These are phyloP conservation scores for Burhinus oedicnemus DNA, from an alignment of 2,113 vertebrate species.

Conservation along the genomic window DNA sequence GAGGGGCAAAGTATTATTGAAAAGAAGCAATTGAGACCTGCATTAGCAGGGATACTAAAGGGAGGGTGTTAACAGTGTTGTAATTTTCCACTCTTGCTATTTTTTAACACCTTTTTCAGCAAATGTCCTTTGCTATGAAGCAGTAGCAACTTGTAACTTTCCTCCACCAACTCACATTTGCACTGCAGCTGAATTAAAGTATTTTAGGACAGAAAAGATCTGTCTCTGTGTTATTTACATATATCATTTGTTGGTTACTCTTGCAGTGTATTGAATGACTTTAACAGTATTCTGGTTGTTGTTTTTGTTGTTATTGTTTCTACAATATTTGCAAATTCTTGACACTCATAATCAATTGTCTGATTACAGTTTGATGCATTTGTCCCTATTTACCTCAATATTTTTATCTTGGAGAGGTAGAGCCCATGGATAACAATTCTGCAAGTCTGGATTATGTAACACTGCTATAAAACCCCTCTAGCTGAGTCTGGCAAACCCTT, in stretches of 20 bases:
- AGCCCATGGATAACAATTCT: not conserved
- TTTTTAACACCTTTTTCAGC: not conserved
- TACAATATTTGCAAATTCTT: not conserved
- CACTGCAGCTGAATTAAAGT: not conserved
- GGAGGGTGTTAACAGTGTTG: not conserved
- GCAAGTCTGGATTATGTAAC: not conserved
- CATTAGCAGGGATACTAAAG: not conserved
- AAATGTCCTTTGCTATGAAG: not conserved
- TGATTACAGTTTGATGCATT: not conserved
- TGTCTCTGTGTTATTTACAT: not conserved
- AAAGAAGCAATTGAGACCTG: not conserved
- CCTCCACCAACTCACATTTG: accelerated
- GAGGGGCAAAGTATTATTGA: not conserved
- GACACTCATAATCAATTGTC: not conserved
- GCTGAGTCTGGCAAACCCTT: not conserved
- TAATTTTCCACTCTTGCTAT: not conserved
- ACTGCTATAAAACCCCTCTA: not conserved
- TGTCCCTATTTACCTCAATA: not conserved
- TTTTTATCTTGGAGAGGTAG: not conserved
- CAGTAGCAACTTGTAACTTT: not conserved
- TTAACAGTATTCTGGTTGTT: not conserved
- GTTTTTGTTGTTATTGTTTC: not conserved
- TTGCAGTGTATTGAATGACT: not conserved
- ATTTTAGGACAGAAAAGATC: not conserved
- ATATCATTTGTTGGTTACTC: not conserved